Conservation (phyloP, 2,113 vertebrate species). For the Alexandromys fortis region DNA sequence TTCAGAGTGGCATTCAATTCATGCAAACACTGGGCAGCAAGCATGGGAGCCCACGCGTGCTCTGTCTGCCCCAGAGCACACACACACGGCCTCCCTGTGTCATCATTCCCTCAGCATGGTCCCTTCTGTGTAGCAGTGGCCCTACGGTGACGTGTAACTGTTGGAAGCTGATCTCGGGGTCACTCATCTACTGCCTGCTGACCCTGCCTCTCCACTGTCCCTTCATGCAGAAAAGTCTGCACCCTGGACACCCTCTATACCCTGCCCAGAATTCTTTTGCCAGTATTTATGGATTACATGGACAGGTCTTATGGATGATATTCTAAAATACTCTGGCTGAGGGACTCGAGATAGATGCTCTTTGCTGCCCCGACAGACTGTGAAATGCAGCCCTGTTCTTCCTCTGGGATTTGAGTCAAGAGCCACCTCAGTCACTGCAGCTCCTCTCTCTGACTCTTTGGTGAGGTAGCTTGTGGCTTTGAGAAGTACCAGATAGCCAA, state of each 20-base stretch:
- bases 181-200: background rate
- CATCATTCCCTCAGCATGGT: background rate
- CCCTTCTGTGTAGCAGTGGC: background rate
- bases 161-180: background rate
- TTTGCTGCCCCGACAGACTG: background rate
- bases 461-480: background rate
- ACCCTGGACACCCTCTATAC: no score
- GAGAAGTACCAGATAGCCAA: background rate
- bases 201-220: background rate
- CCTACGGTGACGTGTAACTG: background rate
- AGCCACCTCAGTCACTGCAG: background rate
- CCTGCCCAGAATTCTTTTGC: background rate
- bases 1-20: background rate
- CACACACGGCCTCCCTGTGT: background rate
- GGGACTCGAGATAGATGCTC: background rate
- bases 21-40: background rate
- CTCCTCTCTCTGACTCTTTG: background rate
- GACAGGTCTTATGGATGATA: background rate
- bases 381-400: background rate
- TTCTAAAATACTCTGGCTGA: background rate
- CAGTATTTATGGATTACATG: background rate
- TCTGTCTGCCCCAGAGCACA: background rate
- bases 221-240: background rate
- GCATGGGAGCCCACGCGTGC: background rate
- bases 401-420: background rate